Conservation (phyloP, 2,113 vertebrate genomes). For the Poicephalus meyeri region DNA sequence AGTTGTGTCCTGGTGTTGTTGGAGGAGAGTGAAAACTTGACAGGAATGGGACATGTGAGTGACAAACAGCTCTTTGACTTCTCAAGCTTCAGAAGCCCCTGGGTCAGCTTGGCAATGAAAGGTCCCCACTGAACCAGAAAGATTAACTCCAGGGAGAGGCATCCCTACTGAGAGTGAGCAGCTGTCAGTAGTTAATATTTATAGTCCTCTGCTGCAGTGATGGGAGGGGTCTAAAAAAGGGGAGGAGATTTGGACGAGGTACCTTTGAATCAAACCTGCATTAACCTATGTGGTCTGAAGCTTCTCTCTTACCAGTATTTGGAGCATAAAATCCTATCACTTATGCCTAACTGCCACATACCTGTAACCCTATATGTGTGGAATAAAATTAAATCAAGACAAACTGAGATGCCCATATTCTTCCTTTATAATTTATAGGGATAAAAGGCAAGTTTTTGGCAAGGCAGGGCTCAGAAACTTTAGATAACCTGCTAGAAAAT, state of each 20-base stretch:
- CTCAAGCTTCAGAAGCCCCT: neutral
- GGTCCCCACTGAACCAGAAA: neutral
- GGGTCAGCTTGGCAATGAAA: neutral
- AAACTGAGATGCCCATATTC: neutral
- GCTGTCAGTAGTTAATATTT: constrained; percentile 51
- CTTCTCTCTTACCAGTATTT: constrained; percentile 63
- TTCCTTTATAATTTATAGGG: neutral
- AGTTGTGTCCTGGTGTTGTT: neutral
- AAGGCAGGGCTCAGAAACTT: constrained; percentile 21
- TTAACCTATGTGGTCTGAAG: constrained; percentile 59
- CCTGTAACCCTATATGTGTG: constrained; percentile 49
- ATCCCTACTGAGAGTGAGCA: neutral
- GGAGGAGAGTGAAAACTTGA: neutral
- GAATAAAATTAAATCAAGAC: constrained; percentile 50
- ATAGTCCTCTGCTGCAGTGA: neutral
- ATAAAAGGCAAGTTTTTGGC: neutral
- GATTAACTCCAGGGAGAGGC: neutral
- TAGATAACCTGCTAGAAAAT: neutral
- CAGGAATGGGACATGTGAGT: neutral
- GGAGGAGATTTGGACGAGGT: constrained; percentile 3
- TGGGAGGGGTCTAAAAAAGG: neutral
- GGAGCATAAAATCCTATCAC: constrained; percentile 70
- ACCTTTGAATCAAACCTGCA: constrained; percentile 43
- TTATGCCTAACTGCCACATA: constrained; percentile 63
- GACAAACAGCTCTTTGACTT: neutral